These are phyloP conservation scores for Sebastes matsubarae DNA, from an alignment of 2,797 vertebrate genomes.

Conservation along the genomic window DNA sequence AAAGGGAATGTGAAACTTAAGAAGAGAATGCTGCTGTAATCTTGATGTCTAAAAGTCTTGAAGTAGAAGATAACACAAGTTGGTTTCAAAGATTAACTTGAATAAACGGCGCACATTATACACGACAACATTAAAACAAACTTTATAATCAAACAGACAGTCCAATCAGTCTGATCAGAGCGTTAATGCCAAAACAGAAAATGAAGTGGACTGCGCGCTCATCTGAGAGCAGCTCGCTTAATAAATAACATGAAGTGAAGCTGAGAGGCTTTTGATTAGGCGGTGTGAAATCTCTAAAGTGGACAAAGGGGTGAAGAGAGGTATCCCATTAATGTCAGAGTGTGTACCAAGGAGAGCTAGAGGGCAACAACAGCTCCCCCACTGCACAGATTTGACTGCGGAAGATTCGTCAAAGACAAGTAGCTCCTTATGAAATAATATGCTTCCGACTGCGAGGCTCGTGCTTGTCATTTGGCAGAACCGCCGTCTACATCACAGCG, in stretches of 20 bases:
- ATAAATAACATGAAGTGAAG: constrained; percentile 37
- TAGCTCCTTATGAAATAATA: constrained; percentile 71
- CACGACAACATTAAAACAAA: constrained; percentile 11
- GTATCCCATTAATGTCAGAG: constrained; percentile 54
- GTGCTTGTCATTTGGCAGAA: constrained; percentile 73
- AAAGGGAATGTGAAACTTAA: neutral
- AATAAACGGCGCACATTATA: neutral
- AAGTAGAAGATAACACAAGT: neutral
- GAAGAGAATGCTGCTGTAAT: neutral
- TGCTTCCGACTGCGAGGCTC: constrained; percentile 68
- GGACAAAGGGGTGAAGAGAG: constrained; percentile 51
- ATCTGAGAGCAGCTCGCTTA: constrained; percentile 26
- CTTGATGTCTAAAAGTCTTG: neutral
- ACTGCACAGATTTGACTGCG: constrained; percentile 48
- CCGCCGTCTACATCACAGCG: constrained; percentile 62
- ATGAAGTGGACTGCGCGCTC: constrained; percentile 28
- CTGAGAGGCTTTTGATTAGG: constrained; percentile 51
- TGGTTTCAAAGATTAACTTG: constrained; percentile 20
- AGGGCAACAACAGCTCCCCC: constrained; percentile 59
- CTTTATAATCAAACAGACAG: constrained; percentile 34
- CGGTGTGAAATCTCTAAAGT: constrained; percentile 46
- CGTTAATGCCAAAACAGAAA: constrained; percentile 28
- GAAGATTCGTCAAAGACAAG: constrained; percentile 72
- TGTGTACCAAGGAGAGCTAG: constrained; percentile 60
- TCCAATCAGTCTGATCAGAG: constrained; percentile 41